Base-by-base conservation (phyloP, 1,140 invertebrate genomes). In the Aphelinus atriplicis region DNA sequence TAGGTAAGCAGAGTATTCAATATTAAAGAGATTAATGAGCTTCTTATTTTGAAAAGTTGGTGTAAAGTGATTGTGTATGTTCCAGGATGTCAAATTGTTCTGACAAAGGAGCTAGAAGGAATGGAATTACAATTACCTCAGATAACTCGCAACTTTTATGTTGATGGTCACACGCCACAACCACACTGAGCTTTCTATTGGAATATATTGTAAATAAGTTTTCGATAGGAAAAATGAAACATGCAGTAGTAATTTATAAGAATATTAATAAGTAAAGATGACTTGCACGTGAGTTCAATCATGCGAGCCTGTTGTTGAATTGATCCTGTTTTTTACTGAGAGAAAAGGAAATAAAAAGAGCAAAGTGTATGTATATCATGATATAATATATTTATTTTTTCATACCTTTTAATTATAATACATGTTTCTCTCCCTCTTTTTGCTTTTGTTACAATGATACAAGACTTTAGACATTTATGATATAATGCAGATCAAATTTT, bases 81-180 rank as follows among this genome's bases (percentile, higher is more conserved):
- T 73, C 70, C 86, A 92, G 95, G 97, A 81, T 99, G 98, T 90
- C 98, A 99, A 91, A 98, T 99, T 81, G 92, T 94, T 75, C 88
- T 99, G 55, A 95, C 90, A 0, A 97, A 98, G 89, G 95, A 97
- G 75, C 87, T 99, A 77, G 95, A 99, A 78, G 97, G 97, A 2
- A 92, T 99, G 71, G 93, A 94, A 87, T 79, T 99, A 51, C 89
- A 91, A 81, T 88, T 99, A 77, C 98, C 98, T 42, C 90, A 92
- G 86, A 95, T 95, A 46, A 99, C 98, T 3, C 91, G 97, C 78
- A 99, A 99, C 85, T 99, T 99, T 87, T 99, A 99, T 90, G 98
- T 99, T 10, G 98, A 99, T 89, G 98, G 97, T 48, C 97, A 99
- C 81, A 96, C 94, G 81, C 97, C 97, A 42, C 92, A 95, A 78